Evolutionary conservation across 2,113 vertebrate genomes (phyloP).

Genomic region (Chamaea fasciata): DNA sequence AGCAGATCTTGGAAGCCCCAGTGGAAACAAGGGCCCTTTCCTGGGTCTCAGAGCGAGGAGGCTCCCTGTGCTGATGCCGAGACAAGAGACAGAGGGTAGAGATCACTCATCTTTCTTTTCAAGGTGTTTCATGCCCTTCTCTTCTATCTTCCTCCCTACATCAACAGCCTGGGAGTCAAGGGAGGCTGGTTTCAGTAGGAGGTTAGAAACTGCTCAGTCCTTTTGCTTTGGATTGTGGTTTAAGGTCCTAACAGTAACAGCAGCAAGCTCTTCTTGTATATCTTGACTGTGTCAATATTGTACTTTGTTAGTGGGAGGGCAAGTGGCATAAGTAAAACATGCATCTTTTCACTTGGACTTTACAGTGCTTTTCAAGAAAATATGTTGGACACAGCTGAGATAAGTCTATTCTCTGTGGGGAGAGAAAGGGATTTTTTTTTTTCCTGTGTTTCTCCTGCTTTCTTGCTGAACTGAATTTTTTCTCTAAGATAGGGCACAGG

Average conservation of each 20-base stretch:
- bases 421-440: not conserved
- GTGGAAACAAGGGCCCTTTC: not conserved
- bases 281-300: not conserved
- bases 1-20: fast-evolving
- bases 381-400: not conserved
- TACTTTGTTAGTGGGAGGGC: not conserved
- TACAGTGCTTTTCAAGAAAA: not conserved
- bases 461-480: not conserved
- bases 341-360: not conserved
- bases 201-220: not conserved
- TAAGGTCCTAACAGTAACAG: not conserved
- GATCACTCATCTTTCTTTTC: not conserved
- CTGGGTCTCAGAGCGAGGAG: fast-evolving
- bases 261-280: not conserved
- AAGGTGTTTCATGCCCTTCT: not conserved
- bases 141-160: not conserved
- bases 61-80: fast-evolving
- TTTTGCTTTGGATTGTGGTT: not conserved
- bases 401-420: not conserved
- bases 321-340: not conserved
- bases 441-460: not conserved
- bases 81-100: not conserved
- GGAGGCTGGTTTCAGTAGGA: not conserved
- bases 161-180: fast-evolving
- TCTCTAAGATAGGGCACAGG: not conserved